Evolutionary conservation across 2,888 invertebrate genomes (phyloP), one percentile per base, ranked within the genome.

Genomic region (Tanypteryx hageni): DNA sequence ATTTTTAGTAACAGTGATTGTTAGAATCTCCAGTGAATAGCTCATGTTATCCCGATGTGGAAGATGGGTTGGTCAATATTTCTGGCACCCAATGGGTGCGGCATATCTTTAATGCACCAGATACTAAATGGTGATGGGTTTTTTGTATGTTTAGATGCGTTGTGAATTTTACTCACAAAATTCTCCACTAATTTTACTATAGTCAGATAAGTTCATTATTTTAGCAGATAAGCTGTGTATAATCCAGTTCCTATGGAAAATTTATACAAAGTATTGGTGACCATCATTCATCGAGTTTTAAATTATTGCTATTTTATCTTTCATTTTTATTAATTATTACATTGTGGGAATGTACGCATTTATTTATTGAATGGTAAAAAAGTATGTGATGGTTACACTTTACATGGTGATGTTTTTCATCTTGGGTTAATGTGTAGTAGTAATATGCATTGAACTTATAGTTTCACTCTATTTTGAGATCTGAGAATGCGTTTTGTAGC

Each of bases 261-360:
- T 83, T 18, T 57, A 64, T n/a, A 56, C 83, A 44, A 44, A 64
- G 89, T 86, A 61, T 89, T 44, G 44, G 18, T n/a, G 64, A 59
- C 61, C 86, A 86, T 86, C 86, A 89, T 44, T 89, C 89, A 64
- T 89, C 64, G 9, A 44, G 16, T 89, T 89, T 89, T 89, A 89
- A 86, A 89, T 57, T 89, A 64, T 64, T 68, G 61, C 44, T 89
- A 89, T 44, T 64, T 89, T 89, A 18, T 44, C 89, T 44, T 59
- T 44, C 44, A 64, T 68, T 89, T 58, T 44, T 89, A 64, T 68
- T 44, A 64, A 89, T 64, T 68, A 44, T 27, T 89, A 89, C 89
- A 89, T 89, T 89, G 18, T 56, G 22, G 89, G 18, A 89, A 89
- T 89, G 89, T 89, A 89, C 44, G 18, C 27, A 56, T 64, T 44